phyloP scores from a whole-genome alignment of 2,888 invertebrate genomes.

The Macaria liturata region DNA sequence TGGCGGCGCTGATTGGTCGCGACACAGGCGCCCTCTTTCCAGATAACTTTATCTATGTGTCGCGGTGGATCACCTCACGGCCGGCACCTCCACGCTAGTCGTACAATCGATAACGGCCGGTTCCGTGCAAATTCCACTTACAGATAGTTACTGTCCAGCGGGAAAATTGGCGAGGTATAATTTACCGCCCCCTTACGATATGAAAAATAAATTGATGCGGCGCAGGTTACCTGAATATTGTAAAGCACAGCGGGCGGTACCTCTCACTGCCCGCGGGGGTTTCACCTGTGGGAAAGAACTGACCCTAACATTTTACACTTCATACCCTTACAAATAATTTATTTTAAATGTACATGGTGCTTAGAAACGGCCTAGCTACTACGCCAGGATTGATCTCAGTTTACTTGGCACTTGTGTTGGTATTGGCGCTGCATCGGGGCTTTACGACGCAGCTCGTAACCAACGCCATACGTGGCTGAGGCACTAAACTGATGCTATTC shows the following conservation, averaged over 20 bases:
- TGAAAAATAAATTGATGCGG: conserved; percentile 36
- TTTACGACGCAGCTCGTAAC: too few relatives aligned
- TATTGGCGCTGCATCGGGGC: too few relatives aligned
- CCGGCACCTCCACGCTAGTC: not conserved
- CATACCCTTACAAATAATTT: too few relatives aligned
- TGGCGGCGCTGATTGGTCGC: conserved; percentile 53
- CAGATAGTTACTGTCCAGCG: conserved; percentile 9
- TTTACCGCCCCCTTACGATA: conserved; percentile 33
- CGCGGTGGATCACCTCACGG: too few relatives aligned
- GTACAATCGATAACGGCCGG: conserved; percentile 22
- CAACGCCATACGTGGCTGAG: too few relatives aligned
- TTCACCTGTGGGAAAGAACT: conserved; percentile 38
- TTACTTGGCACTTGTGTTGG: too few relatives aligned
- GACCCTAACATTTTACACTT: too few relatives aligned
- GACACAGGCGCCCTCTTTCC: conserved; percentile 43
- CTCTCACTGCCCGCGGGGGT: conserved; percentile 39
- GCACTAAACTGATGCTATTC: too few relatives aligned
- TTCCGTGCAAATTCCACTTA: conserved; percentile 19
- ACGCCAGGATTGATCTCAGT: too few relatives aligned
- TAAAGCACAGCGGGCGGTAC: conserved; percentile 26
- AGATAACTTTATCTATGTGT: too few relatives aligned
- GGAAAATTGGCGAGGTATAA: conserved; percentile 20
- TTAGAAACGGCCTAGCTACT: too few relatives aligned
- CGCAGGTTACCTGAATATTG: conserved; percentile 28
- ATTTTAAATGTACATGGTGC: too few relatives aligned